These are phyloP conservation scores for Andrena cerasifolii DNA, from an alignment of 1,140 invertebrate genomes.

Conservation along the genomic window DNA sequence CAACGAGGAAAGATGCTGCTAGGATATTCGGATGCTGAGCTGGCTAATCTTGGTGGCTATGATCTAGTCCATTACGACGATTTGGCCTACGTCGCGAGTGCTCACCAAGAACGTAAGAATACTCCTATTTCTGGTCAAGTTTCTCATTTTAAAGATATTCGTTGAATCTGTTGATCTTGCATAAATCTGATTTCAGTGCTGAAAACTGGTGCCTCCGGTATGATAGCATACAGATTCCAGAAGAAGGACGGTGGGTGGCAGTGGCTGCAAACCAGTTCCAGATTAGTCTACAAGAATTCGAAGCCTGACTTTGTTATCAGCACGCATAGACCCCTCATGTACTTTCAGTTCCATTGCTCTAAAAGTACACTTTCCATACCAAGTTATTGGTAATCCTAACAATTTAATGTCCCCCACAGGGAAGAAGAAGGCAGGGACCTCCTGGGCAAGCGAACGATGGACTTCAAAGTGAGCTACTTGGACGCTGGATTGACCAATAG, in stretches of 20 bases:
- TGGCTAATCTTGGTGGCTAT: conserved; percentile 96
- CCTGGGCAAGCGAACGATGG: conserved; percentile 98
- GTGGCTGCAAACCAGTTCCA: conserved; percentile 98
- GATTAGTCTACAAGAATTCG: conserved; percentile 99
- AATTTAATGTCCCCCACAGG: conserved; percentile 83
- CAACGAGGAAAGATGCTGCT: conserved; percentile 97
- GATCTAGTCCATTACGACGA: conserved; percentile 99
- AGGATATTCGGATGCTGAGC: conserved; percentile 95
- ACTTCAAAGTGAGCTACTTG: conserved; percentile 98
- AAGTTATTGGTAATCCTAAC: background rate
- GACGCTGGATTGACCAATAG: conserved; percentile 95
- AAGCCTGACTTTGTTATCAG: conserved; percentile 99
- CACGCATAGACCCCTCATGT: conserved; percentile 98
- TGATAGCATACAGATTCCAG: conserved; percentile 98
- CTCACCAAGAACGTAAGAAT: conserved; percentile 98
- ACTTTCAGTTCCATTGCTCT: conserved; percentile 30
- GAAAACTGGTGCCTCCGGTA: conserved; percentile 98
- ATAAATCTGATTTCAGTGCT: conserved; percentile 88
- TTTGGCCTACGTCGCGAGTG: conserved; percentile 97
- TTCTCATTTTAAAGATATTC: background rate
- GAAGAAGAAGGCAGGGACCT: conserved; percentile 99
- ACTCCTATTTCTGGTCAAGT: background rate
- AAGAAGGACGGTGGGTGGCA: conserved; percentile 97
- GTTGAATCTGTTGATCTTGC: background rate
- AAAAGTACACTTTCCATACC: background rate